Conservation (phyloP, 1,140 invertebrate species). For the Ladona fulva region DNA sequence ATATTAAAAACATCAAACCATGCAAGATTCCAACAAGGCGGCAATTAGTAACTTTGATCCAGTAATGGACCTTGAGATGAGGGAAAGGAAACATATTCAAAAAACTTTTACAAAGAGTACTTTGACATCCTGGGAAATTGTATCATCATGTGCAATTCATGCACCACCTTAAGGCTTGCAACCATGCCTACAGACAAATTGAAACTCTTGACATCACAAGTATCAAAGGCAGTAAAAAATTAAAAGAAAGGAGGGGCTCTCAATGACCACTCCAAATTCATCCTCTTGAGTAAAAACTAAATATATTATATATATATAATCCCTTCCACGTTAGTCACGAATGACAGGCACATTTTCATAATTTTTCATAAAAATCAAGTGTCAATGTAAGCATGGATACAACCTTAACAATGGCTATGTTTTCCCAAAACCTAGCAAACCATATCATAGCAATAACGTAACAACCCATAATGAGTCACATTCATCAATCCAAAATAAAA, state of each 20-base stretch:
- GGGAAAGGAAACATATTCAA: conserved; percentile 15
- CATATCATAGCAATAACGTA: neutral
- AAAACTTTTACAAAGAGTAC: conserved; percentile 11
- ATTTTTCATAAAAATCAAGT: conserved; percentile 11
- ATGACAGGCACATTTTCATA: conserved; percentile 6
- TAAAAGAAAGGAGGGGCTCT: conserved; percentile 8
- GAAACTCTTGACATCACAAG: conserved; percentile 9
- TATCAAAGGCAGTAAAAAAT: conserved; percentile 10
- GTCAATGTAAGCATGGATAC: neutral
- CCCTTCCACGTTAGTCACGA: neutral
- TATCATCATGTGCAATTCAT: conserved; percentile 10
- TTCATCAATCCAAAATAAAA: conserved; percentile 7
- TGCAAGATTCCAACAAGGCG: conserved; percentile 20
- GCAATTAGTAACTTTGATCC: conserved; percentile 13
- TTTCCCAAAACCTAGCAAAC: neutral
- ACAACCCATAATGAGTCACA: neutral
- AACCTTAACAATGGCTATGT: neutral
- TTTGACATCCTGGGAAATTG: conserved; percentile 2
- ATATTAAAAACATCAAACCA: conserved; percentile 20
- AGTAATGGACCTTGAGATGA: neutral
- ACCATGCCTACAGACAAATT: conserved; percentile 9
- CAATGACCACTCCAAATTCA: neutral
- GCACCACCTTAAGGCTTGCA: conserved; percentile 2
- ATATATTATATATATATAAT: conserved; percentile 7
- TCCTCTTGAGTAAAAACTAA: conserved; percentile 5